phyloP scores from a whole-genome alignment of 2,888 invertebrate genomes.

The Epinotia bilunana region DNA sequence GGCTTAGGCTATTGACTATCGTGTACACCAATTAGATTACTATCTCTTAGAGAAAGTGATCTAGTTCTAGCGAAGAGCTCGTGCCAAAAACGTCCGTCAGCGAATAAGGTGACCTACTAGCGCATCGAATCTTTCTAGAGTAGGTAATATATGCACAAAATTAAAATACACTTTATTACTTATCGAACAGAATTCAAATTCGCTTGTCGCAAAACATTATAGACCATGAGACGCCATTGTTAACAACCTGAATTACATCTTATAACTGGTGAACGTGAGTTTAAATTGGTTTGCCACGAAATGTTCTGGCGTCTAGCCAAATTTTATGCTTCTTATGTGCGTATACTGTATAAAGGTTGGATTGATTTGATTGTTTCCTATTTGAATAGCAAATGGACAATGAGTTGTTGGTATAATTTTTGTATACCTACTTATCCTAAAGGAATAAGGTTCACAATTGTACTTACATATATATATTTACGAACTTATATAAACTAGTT shows the following conservation, averaged over 20 bases:
- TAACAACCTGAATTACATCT: slow-evolving; percentile 16
- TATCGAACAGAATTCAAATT: neutral
- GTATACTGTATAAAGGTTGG: slow-evolving; percentile 21
- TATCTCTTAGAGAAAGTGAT: slow-evolving; percentile 37
- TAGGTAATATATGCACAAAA: neutral
- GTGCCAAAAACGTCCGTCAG: slow-evolving; percentile 39
- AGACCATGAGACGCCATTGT: slow-evolving; percentile 3
- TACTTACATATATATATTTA: neutral
- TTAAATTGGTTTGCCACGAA: slow-evolving; percentile 2
- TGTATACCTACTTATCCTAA: neutral
- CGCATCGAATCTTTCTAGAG: slow-evolving; percentile 23
- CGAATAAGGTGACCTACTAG: slow-evolving; percentile 34
- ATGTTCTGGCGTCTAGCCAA: slow-evolving; percentile 31
- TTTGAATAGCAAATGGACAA: slow-evolving; percentile 13
- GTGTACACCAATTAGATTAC: neutral
- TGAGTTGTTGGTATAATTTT: slow-evolving; percentile 2
- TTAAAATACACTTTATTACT: neutral
- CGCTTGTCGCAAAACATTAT: neutral
- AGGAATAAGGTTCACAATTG: neutral
- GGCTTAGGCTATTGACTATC: neutral
- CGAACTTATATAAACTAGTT: neutral
- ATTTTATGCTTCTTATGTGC: neutral
- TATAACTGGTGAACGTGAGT: slow-evolving; percentile 7
- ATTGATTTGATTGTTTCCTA: slow-evolving; percentile 29
- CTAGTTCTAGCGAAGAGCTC: slow-evolving; percentile 21